These are phyloP conservation scores for Onychomys arenicola DNA, from an alignment of 2,797 vertebrate genomes.

Conservation along the genomic window DNA sequence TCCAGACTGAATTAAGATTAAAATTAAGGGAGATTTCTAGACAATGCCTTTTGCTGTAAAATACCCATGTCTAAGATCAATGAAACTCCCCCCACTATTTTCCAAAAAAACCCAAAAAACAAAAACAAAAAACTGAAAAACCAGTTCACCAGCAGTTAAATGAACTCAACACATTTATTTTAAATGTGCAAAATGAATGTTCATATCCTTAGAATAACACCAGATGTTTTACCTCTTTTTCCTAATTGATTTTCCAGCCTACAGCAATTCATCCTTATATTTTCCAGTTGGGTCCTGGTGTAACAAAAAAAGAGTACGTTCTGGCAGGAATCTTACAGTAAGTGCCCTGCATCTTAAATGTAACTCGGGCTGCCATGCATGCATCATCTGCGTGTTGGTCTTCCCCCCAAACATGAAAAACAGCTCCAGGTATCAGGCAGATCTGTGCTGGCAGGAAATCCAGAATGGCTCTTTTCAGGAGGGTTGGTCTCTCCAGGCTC, in stretches of 20 bases:
- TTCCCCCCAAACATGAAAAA: constrained; percentile 37
- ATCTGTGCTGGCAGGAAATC: neutral
- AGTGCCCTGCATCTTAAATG: constrained; percentile 70
- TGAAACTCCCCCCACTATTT: neutral
- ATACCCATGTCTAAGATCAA: neutral
- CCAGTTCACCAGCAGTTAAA: constrained; percentile 22
- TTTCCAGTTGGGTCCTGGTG: constrained; percentile 70
- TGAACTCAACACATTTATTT: constrained; percentile 65
- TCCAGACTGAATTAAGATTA: constrained; percentile 58
- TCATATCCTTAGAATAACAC: constrained; percentile 73
- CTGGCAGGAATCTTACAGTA: constrained; percentile 56
- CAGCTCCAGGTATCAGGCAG: constrained; percentile 53
- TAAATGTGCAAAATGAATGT: constrained; percentile 71
- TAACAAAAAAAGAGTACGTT: constrained; percentile 70
- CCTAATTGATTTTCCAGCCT: constrained; percentile 78
- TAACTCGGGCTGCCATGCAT: neutral
- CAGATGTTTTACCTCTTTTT: constrained; percentile 74
- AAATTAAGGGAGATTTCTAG: constrained; percentile 61
- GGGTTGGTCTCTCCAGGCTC: constrained; percentile 19
- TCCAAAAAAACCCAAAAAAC: neutral
- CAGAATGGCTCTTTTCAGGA: constrained; percentile 30
- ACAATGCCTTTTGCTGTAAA: constrained; percentile 55
- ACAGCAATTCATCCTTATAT: constrained; percentile 59
- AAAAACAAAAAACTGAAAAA: neutral
- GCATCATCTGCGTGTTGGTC: constrained; percentile 42